Conservation (phyloP, 2,888 invertebrate genomes). For the Caenorhabditis zanzibari region DNA sequence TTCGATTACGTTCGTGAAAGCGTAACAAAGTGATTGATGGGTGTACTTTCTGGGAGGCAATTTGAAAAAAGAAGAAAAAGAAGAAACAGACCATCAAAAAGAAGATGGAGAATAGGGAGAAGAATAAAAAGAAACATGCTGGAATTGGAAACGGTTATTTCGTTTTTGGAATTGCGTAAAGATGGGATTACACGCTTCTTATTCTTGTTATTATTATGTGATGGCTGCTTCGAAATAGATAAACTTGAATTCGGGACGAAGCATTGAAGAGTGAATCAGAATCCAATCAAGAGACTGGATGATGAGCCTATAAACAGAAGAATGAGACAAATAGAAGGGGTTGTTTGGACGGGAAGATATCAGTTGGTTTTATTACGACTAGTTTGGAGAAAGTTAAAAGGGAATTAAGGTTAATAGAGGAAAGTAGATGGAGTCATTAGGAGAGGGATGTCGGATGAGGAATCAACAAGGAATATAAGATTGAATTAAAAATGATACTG, state of each 20-base stretch:
- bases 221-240: slow-evolving; percentile 19
- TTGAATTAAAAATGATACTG: too few species aligned
- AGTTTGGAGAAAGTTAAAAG: slow-evolving; percentile 6
- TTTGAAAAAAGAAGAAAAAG: slow-evolving; percentile 11
- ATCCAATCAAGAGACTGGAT: slow-evolving; percentile 29
- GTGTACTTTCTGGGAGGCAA: slow-evolving; percentile 48
- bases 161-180: slow-evolving; percentile 39
- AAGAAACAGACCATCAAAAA: slow-evolving; percentile 23
- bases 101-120: slow-evolving; percentile 1
- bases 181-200: slow-evolving; percentile 58
- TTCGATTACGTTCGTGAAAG: slow-evolving; percentile 60
- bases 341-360: slow-evolving; percentile 38
- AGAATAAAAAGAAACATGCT: slow-evolving; percentile 24
- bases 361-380: slow-evolving; percentile 51
- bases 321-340: slow-evolving; percentile 3
- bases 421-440: not conserved
- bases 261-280: slow-evolving; percentile 35
- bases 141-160: slow-evolving; percentile 23
- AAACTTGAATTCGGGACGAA: slow-evolving; percentile 45
- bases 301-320: slow-evolving; percentile 50
- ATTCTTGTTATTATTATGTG: slow-evolving; percentile 29
- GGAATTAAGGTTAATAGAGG: slow-evolving; percentile 6
- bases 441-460: too few species aligned
- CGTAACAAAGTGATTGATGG: slow-evolving; percentile 60
- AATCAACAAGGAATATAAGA: too few species aligned